Base-by-base conservation (phyloP, 2,888 invertebrate genomes). In the Sialis fuliginosa region DNA sequence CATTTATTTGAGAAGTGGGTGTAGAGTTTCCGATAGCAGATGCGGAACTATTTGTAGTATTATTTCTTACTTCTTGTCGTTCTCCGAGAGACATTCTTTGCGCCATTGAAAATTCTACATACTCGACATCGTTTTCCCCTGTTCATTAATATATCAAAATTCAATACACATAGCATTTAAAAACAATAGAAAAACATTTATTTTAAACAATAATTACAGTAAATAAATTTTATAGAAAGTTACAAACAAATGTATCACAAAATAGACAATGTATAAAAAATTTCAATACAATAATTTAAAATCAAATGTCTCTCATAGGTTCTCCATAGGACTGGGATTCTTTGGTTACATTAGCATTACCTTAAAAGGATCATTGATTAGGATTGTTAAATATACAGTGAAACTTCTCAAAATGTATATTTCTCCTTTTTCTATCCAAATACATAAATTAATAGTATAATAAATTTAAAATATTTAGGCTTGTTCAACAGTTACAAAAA, bases 41-140 rank as follows among this genome's bases (percentile, higher is more conserved):
- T 1, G 55, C 56, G 4, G 53, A 49, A 22, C 51, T 48, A 39
- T 53, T 53, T 30, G 56, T 54, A 44, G 49, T 49, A 6, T 46
- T 30, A 32, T 39, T 33, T 8, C 10, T 46, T 9, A 59, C 22
- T 22, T 22, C 22, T 22, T 22, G 22, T 22, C 22, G 22, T 22
- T 22, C 22, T 22, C 22, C 22, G 4, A 22, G 22, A 22, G 22
- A 22, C 22, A 22, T 22, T 22, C 66, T 60, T 52, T 69, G 68
- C 5, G 64, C 62, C 66, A 70, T 67, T 22, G 70, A 69, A 39
- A 74, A 65, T 60, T 75, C 75, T 0, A 70, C 72, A 53, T 72
- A 73, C 58, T 81, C 81, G 7, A 80, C 76, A 59, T 81, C 81
- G 57, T 80, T 80, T 60, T 81, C 81, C 51, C 77, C 74, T 69